A percentile compares a stretch with the other conserved stretches of the same genome.
phyloP scores from a whole-genome alignment of 2,797 vertebrate species.

The Acanthurus tractus region DNA sequence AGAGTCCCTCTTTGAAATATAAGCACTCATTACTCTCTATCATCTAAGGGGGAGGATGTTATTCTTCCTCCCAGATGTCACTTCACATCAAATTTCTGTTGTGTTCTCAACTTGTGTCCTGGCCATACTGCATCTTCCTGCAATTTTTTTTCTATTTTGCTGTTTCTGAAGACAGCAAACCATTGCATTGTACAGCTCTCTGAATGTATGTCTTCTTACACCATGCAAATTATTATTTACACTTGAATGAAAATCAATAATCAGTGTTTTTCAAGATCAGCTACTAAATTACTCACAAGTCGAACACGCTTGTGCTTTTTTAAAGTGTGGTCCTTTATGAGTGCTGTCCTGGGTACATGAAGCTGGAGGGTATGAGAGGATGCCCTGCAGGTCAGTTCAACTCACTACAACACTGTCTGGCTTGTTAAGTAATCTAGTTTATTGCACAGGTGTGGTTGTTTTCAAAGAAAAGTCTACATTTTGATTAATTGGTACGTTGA shows the following conservation, averaged over 20 bases:
- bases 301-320: neutral
- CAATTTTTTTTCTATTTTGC: constrained; percentile 1
- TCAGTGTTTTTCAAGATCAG: constrained; percentile 2
- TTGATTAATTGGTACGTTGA: neutral
- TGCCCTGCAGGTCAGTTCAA: constrained; percentile 92
- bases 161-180: neutral
- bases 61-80: constrained; percentile 19
- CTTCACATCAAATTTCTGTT: constrained; percentile 5
- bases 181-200: neutral
- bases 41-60: neutral
- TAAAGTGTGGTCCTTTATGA: constrained; percentile 91
- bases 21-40: constrained; percentile 16
- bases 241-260: neutral
- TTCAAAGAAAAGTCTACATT: neutral
- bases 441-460: neutral
- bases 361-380: constrained; percentile 90
- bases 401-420: neutral
- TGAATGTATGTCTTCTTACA: neutral
- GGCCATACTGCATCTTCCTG: constrained; percentile 15
- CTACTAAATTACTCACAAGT: neutral
- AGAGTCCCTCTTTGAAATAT: neutral
- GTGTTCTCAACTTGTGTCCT: constrained; percentile 7
- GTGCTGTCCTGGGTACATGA: constrained; percentile 97
- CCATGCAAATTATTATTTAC: neutral
- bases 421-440: neutral